phyloP scores from a whole-genome alignment of 2,113 vertebrate genomes.

The Calidris pygmaea region DNA sequence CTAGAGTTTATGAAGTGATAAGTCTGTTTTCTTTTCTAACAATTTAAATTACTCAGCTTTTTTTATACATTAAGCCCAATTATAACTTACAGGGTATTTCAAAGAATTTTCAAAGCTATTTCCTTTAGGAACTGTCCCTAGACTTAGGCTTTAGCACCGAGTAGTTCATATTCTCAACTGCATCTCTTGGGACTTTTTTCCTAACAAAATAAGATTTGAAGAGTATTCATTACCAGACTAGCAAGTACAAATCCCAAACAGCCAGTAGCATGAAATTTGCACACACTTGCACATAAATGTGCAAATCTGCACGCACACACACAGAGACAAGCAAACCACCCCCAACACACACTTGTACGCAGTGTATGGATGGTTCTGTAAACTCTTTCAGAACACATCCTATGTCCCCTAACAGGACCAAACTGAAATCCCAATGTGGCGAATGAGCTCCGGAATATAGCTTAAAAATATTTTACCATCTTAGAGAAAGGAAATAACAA shows the following conservation, averaged over 20 bases:
- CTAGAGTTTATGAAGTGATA: no score
- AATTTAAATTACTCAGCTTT: constrained; percentile 65
- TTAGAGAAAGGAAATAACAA: not conserved
- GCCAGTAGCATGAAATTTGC: not conserved
- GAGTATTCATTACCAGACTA: not conserved
- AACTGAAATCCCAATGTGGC: not conserved
- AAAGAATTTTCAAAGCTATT: constrained; percentile 40
- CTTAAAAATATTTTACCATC: not conserved
- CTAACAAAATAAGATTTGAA: not conserved
- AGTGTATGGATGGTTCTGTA: not conserved
- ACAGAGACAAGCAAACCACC: not conserved
- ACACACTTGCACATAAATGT: no score
- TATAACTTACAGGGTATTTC: constrained; percentile 47
- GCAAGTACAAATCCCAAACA: not conserved
- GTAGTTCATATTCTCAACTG: not conserved
- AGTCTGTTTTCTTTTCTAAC: constrained; percentile 67
- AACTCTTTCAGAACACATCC: not conserved
- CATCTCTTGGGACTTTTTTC: not conserved
- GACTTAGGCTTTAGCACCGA: not conserved
- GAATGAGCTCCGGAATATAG: not conserved
- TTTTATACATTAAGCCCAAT: constrained; percentile 65
- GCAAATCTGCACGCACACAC: not conserved
- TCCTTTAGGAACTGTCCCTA: not conserved
- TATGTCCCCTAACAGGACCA: not conserved
- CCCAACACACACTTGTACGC: not conserved